These are phyloP conservation scores for Nemurella pictetii DNA, from an alignment of 2,888 invertebrate species.

Conservation along the genomic window DNA sequence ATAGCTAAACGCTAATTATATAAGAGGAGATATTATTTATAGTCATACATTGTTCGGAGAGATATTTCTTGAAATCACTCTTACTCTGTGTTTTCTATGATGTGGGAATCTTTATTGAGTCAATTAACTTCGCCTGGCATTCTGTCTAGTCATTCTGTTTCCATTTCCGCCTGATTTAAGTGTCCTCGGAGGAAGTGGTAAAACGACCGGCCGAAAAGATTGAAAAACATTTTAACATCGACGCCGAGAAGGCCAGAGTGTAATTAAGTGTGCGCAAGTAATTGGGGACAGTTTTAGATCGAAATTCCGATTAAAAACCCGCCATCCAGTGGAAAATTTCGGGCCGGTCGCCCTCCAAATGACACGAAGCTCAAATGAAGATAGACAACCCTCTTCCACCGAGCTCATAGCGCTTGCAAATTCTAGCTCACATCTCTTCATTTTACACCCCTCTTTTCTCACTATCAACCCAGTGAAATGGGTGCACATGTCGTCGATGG, in stretches of 20 bases:
- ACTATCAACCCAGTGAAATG: not conserved
- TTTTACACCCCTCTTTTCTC: not conserved
- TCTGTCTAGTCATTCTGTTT: not conserved
- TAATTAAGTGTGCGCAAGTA: not conserved
- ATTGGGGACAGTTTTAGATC: not conserved
- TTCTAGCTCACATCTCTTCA: not conserved
- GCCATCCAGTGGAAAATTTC: not conserved
- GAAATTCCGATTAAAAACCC: not conserved
- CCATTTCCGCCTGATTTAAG: not conserved
- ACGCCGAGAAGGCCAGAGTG: not conserved
- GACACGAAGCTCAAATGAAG: not conserved
- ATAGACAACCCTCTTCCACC: not conserved
- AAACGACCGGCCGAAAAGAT: not conserved
- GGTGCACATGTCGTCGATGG: not conserved
- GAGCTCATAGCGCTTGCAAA: not conserved
- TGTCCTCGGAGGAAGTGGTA: not conserved
- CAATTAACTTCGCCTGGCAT: not conserved
- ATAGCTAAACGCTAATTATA: not conserved
- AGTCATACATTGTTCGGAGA: not conserved
- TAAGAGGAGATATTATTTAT: not conserved
- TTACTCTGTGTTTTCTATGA: not conserved
- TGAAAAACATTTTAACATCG: not conserved
- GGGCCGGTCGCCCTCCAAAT: not conserved
- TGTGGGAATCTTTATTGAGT: not conserved
- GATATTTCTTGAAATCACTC: not conserved